phyloP scores from a whole-genome alignment of 2,113 vertebrate genomes.

The Mus spicilegus region DNA sequence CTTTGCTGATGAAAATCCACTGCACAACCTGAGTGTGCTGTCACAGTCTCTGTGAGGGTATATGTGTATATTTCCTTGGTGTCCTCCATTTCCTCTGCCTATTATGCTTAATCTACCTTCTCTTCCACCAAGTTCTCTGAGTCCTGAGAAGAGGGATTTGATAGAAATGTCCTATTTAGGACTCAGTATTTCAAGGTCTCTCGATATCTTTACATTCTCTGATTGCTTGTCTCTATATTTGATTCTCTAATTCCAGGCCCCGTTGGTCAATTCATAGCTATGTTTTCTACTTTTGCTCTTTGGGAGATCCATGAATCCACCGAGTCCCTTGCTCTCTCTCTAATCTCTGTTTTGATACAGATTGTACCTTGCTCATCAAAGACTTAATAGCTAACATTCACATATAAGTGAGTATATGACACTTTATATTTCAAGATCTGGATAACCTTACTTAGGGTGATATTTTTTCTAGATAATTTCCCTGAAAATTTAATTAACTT shows the following conservation, averaged over 20 bases:
- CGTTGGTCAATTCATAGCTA: background rate
- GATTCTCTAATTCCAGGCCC: too few species aligned
- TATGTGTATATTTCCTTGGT: background rate
- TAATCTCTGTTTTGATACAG: background rate
- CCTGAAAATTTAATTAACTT: background rate
- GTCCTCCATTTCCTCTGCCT: background rate
- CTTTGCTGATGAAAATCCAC: background rate
- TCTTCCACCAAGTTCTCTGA: background rate
- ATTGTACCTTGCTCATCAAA: background rate
- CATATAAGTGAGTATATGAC: background rate
- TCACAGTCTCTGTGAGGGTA: background rate
- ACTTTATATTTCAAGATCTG: background rate
- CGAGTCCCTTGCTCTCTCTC: background rate
- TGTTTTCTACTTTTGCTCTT: background rate
- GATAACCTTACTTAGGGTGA: background rate
- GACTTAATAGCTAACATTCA: background rate
- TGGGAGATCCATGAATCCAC: background rate
- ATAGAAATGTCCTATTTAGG: background rate
- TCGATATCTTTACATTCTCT: background rate
- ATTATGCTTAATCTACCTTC: background rate
- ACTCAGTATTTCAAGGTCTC: background rate
- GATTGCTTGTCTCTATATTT: background rate
- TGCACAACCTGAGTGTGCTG: background rate
- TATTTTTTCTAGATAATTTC: background rate
- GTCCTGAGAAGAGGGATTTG: background rate